Base-by-base conservation (phyloP, 2,113 vertebrate species). In the Planiliza haematocheilus region DNA sequence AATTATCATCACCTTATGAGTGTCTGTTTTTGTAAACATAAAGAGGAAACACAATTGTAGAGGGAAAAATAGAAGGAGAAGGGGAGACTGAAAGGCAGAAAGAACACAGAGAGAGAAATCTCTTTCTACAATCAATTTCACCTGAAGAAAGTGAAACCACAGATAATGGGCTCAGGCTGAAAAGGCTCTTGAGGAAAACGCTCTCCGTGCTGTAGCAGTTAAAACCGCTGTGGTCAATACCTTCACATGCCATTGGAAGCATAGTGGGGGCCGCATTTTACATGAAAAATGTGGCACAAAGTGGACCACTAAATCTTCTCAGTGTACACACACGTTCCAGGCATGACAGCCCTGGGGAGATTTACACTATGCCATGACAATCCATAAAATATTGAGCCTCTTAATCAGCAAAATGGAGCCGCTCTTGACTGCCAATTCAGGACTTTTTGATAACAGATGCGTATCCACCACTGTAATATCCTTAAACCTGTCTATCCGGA, bases 361-460 rank as follows among this genome's bases (percentile, higher is more conserved):
- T 91, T 91, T 91, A 90, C 77, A 87, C 81, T 77, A 82, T 57
- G 65, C 42, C 30, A 74, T 85, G 88, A 80, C 89, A 87, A 86
- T 70, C 69, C 72, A 80, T 91, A 74, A 91, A 83, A 80, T 81
- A 86, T 74, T 51, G 64, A 76, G 81, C 72, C 67, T 86, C 84
- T 91, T 91, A 87, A 92, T 93, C 90, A 92, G 83, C 75, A 83
- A 80, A 88, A 81, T 75, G 71, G 83, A 79, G 58, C 50, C 59
- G 70, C 62, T 70, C 50, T 64, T 21, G 55, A 66, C 71, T 84
- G 86, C 63, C 86, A 88, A 62, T 85, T 90, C 70, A 73, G 81
- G 79, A 81, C 74, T 88, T 84, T 85, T 82, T 77, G 83, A 84
- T 75, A 84, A 89, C 51, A 78, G 77, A 87, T 81, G 72, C 9